phyloP scores from a whole-genome alignment of 2,888 invertebrate genomes.

The Amphipyra berbera region DNA sequence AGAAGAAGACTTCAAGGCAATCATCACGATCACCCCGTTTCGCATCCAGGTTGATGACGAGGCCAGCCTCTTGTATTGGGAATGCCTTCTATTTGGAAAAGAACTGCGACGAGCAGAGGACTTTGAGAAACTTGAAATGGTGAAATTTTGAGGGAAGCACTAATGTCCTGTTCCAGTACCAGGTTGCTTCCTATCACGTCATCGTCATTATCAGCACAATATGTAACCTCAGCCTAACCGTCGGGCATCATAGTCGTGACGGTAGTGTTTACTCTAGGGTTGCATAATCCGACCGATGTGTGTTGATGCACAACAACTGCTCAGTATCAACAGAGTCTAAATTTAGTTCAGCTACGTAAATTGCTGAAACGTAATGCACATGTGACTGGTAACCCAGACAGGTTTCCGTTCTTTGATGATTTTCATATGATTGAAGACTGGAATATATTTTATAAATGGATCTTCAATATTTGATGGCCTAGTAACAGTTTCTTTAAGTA shows the following conservation, averaged over 20 bases:
- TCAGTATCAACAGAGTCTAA: constrained; percentile 49
- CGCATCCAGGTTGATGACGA: too few relatives aligned
- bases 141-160: too few relatives aligned
- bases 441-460: too few relatives aligned
- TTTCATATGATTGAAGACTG: neutral
- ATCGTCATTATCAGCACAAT: neutral
- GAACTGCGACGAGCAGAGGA: too few relatives aligned
- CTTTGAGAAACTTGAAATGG: too few relatives aligned
- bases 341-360: constrained; percentile 55
- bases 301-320: constrained; percentile 46
- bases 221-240: neutral
- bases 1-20: too few relatives aligned
- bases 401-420: constrained; percentile 26
- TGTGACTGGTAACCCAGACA: constrained; percentile 44
- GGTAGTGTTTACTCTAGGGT: constrained; percentile 32
- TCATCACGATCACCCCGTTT: too few relatives aligned
- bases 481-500: too few relatives aligned
- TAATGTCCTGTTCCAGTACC: neutral
- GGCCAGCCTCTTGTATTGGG: too few relatives aligned
- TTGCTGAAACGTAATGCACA: constrained; percentile 40
- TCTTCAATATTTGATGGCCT: too few relatives aligned
- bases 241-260: constrained; percentile 5
- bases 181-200: too few relatives aligned
- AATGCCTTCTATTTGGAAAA: too few relatives aligned
- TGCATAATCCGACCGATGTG: constrained; percentile 38